Conservation (phyloP, 2,113 vertebrate species). For the Thinocorus orbignyianus region DNA sequence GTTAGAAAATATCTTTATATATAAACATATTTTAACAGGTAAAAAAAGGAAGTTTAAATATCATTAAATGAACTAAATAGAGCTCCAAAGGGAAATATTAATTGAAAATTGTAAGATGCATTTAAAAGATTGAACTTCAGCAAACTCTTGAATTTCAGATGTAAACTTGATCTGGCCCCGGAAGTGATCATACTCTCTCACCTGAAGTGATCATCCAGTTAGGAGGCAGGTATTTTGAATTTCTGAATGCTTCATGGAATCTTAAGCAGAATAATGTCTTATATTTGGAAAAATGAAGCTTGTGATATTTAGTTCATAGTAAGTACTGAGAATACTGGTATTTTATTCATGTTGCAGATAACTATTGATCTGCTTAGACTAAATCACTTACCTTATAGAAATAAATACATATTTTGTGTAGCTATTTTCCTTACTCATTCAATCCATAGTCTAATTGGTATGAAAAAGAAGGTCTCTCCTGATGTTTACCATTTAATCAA, state of each 20-base stretch:
- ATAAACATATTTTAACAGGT: background rate
- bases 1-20: background rate
- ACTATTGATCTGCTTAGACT: background rate
- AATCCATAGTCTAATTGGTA: background rate
- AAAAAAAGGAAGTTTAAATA: background rate
- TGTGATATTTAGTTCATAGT: background rate
- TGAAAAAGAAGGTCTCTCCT: background rate
- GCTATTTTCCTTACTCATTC: background rate
- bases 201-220: background rate
- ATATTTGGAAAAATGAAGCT: background rate
- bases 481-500: background rate
- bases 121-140: background rate
- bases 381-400: slow-evolving; percentile 45
- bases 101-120: background rate
- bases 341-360: background rate
- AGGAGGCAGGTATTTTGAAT: background rate
- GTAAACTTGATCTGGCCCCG: background rate
- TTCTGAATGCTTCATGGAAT: background rate
- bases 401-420: background rate
- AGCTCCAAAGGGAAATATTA: background rate
- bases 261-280: background rate
- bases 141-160: background rate
- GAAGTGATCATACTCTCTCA: background rate
- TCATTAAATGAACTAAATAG: background rate
- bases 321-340: background rate